Evolutionary conservation across 2,113 vertebrate species (phyloP).

Genomic region (Paratilapia polleni): DNA sequence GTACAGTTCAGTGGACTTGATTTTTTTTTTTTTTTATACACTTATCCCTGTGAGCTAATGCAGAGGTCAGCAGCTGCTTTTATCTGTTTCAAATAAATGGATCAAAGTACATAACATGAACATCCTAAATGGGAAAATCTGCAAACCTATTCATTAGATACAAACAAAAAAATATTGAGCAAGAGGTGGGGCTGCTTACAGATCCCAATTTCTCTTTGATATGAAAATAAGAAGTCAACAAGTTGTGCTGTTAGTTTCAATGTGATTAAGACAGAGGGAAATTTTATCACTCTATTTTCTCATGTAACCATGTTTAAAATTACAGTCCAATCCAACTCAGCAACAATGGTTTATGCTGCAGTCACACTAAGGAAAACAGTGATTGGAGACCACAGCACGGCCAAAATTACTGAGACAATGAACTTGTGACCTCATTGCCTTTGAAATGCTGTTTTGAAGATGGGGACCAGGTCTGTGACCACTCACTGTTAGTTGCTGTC

Average conservation of each 20-base stretch:
- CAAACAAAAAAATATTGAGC: not conserved
- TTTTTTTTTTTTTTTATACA: not conserved
- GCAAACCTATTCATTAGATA: not conserved
- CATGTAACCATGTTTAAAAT: not conserved
- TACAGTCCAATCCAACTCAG: not conserved
- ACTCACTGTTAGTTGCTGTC: fast-evolving
- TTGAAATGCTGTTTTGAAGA: not conserved
- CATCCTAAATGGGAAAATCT: not conserved
- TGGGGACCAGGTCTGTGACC: not conserved
- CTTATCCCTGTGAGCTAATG: not conserved
- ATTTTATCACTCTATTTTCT: not conserved
- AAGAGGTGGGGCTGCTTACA: not conserved
- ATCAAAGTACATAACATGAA: not conserved
- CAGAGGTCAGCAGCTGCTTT: conserved; percentile 56
- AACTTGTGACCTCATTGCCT: not conserved
- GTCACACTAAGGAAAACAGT: not conserved
- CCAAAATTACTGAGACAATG: not conserved
- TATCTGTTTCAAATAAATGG: not conserved
- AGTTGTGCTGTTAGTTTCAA: not conserved
- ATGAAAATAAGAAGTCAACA: not conserved
- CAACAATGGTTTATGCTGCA: not conserved
- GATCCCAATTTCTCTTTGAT: not conserved
- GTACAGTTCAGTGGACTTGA: conserved; percentile 42
- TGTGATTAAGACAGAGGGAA: not conserved
- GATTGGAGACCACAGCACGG: not conserved